phyloP scores from a whole-genome alignment of 2,888 invertebrate genomes.

The Pyralis farinalis region DNA sequence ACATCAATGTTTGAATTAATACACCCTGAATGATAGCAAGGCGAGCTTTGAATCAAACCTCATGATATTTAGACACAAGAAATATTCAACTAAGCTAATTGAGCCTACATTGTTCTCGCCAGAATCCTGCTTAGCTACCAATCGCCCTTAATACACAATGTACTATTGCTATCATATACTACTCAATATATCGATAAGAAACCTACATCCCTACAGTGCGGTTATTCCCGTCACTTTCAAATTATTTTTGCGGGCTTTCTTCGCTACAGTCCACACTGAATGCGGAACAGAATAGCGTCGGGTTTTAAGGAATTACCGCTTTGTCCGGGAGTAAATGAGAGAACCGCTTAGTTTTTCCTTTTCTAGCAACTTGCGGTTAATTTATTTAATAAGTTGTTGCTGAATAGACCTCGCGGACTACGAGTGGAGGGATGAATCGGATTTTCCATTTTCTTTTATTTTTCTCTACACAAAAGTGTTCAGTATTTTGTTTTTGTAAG shows the following conservation, averaged over 20 bases:
- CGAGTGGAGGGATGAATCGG: slow-evolving; percentile 60
- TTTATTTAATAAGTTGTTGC: slow-evolving; percentile 77
- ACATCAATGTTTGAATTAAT: too few relatives aligned
- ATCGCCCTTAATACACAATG: too few relatives aligned
- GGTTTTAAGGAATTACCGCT: slow-evolving; percentile 71
- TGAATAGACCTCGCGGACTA: slow-evolving; percentile 59
- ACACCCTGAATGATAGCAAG: too few relatives aligned
- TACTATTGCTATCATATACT: too few relatives aligned
- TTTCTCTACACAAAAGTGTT: slow-evolving; percentile 32
- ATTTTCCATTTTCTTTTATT: slow-evolving; percentile 56
- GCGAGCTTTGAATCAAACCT: too few relatives aligned
- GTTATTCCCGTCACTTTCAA: slow-evolving; percentile 73
- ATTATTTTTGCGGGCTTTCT: slow-evolving; percentile 77
- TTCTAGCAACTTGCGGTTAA: slow-evolving; percentile 72
- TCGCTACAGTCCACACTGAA: slow-evolving; percentile 59
- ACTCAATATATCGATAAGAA: slow-evolving; percentile 13
- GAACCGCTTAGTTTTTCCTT: slow-evolving; percentile 69
- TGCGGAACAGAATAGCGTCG: slow-evolving; percentile 55
- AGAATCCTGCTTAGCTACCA: too few relatives aligned
- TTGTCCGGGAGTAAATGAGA: slow-evolving; percentile 55
- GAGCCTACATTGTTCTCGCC: too few relatives aligned
- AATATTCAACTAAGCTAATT: too few relatives aligned
- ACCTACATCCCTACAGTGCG: slow-evolving; percentile 29
- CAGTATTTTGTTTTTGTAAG: slow-evolving; percentile 37
- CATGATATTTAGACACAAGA: too few relatives aligned